Percentiles rank a stretch among this genome's conserved stretches.
Evolutionary conservation across 2,797 vertebrate species (phyloP).

Genomic region (Crypturellus tataupa): DNA sequence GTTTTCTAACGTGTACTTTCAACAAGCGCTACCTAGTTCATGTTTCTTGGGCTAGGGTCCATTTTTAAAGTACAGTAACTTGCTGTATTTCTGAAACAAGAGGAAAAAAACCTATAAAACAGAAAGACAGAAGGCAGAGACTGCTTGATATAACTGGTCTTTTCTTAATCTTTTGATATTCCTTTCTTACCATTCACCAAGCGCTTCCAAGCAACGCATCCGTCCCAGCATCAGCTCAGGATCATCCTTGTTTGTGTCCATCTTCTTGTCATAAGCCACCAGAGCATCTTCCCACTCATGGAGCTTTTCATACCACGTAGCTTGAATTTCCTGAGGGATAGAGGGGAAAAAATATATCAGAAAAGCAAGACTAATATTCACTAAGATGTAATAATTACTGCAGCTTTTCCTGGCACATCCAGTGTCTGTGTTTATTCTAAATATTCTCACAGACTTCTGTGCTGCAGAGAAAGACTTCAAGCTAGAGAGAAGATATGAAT

Average conservation of each 20-base stretch:
- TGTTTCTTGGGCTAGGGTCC: background rate
- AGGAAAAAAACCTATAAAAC: background rate
- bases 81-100: background rate
- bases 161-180: background rate
- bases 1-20: background rate
- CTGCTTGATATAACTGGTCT: background rate
- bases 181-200: slow-evolving; percentile 93
- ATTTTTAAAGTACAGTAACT: background rate
- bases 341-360: background rate
- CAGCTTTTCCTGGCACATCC: background rate
- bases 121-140: background rate
- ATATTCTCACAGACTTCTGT: background rate
- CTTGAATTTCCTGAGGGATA: slow-evolving; percentile 92
- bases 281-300: slow-evolving; percentile 99
- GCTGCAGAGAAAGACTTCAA: background rate
- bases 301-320: slow-evolving; percentile 99
- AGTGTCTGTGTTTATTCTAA: background rate
- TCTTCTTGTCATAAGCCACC: slow-evolving; percentile 96
- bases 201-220: slow-evolving; percentile 97
- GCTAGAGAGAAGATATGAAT: background rate
- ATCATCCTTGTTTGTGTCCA: slow-evolving; percentile 97
- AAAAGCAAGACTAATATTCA: background rate
- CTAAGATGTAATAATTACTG: background rate
- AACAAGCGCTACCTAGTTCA: background rate
- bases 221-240: slow-evolving; percentile 96